Evolutionary conservation across 2,888 invertebrate species (phyloP), one percentile per base, ranked within the genome.

Genomic region (Mesoligia furuncula): DNA sequence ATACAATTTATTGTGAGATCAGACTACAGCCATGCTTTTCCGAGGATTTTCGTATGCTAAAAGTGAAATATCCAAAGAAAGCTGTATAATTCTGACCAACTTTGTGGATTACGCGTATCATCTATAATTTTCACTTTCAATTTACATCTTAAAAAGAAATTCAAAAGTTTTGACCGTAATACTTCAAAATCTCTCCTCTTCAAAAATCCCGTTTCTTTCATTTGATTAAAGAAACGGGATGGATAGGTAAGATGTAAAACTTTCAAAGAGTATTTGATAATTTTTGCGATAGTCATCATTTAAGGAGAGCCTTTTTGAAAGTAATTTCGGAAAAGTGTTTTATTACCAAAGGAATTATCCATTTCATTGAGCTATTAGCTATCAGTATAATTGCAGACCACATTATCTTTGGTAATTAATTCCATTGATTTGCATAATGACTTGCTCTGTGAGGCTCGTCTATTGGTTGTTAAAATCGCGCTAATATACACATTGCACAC

Each of bases 401-500:
- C 48, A 15, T 17, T 48, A 17, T 17, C 48, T 48, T 17, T 24
- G 36, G 36, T 36, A 39, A 24, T 45, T 75, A 45, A 64, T 64
- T 65, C 45, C 42, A 72, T 54, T 42, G 17, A 71, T 42, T 71
- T 64, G 24, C 54, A n/a, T 45, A n/a, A 20, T 61, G 20, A 31
- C 51, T 2, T 64, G 24, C 0, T 64, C n/a, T 42, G 11, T 64
- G 45, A 64, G n/a, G 42, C 51, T 31, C 20, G 15, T 45, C 57
- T 73, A 36, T 73, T 57, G 20, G 36, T 59, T 45, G 24, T 17
- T n/a, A 24, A 36, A n/a, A 36, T 64, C 8, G 15, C n/a, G n/a
- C 15, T 11, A 17, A 5, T 24, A 57, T 31, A n/a, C 11, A 48
- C 48, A 31, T n/a, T n/a, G n/a, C 31, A 31, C 31, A 31, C 31